Base-by-base conservation (phyloP, 2,797 vertebrate genomes). In the Otolemur crassicaudatus region DNA sequence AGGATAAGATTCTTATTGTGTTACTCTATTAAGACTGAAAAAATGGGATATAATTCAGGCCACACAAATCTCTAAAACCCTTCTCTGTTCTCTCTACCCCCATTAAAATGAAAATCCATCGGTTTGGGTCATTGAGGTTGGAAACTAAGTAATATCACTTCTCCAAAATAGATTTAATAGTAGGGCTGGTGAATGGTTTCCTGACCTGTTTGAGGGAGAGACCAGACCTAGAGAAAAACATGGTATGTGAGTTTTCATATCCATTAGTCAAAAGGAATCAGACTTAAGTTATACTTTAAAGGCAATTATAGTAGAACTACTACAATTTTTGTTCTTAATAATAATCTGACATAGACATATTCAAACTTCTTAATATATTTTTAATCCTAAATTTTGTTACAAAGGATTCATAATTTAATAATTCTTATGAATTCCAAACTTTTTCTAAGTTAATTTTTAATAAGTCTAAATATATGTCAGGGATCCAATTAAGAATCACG, bases 101-200 rank as follows among this genome's bases (percentile, higher is more conserved):
- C 22, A 65, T 77, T 76, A 87, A 94, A 83, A 31, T 67, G 8
- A 92, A 94, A 95, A 43, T 20, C 19, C 84, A 61, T 97, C 93
- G 96, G 83, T 94, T 96, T 98, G 83, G 76, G 92, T 96, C 94
- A 56, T 96, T 97, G 81, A 96, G 96, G 72, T 90, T 92, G 94
- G 95, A 98, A 98, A 97, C 84, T 81, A 97, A 97, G 95, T 97
- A 94, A 95, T 87, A 97, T 92, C 34, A 63, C 58, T 97, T 98
- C 95, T 97, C 97, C 96, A 98, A 98, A 98, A 98, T 96, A 97
- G 92, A 98, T 65, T 94, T 98, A 98, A 98, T 98, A 90, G 96
- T 93, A 98, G 96, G 95, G 22, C 73, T 97, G 90, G 46, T 70
- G 40, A 97, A 80, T 31, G 56, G 85, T 93, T 97, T 98, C 81